Base-by-base conservation (phyloP, 2,888 invertebrate genomes). In the Callinectes sapidus region DNA sequence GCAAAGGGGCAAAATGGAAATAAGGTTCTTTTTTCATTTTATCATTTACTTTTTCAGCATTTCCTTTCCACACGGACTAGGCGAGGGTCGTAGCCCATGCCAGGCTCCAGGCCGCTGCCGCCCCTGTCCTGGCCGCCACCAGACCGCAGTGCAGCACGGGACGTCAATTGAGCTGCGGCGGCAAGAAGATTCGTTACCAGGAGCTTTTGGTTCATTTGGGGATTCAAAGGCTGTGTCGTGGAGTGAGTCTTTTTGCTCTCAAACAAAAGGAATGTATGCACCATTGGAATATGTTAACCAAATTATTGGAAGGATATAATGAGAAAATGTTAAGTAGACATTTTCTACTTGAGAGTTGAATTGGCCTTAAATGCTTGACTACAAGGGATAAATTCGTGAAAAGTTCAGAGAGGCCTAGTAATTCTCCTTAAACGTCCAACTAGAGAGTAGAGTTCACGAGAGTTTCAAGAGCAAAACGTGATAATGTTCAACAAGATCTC, bases 401-500 rank as follows among this genome's bases (percentile, higher is more conserved):
- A 81, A 35, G 81, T 81, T 81, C 35, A 81, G 81, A 81, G 81
- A 81, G 16, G 81, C 35, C 35, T 81, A 81, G 16, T 35, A 35
- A 35, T 35, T 81, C 32, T 81, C 81, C 32, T 81, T 81, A 81
- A 32, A 35, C 81, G 81, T 81, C 35, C 35, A 81, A 32, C 35
- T 81, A 32, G 35, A 35, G 81, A 81, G 81, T n/a, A 35, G 81
- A 81, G 35, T 35, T 35, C 71, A 81, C 81, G 2, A 81, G 81
- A 81, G 81, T 32, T 81, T 81, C 81, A 35, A 81, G 81, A 81
- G 81, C 81, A 81, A 32, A 81, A 32, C 81, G 35, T 81, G 13
- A 81, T n/a, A 35, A 81, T 32, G 81, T 81, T 81, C 81, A 81
- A 35, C 81, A 81, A 35, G 32, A 81, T 35, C 35, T 81, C 35